phyloP scores from a whole-genome alignment of 2,113 vertebrate genomes.

The Marcusenius ussheri region DNA sequence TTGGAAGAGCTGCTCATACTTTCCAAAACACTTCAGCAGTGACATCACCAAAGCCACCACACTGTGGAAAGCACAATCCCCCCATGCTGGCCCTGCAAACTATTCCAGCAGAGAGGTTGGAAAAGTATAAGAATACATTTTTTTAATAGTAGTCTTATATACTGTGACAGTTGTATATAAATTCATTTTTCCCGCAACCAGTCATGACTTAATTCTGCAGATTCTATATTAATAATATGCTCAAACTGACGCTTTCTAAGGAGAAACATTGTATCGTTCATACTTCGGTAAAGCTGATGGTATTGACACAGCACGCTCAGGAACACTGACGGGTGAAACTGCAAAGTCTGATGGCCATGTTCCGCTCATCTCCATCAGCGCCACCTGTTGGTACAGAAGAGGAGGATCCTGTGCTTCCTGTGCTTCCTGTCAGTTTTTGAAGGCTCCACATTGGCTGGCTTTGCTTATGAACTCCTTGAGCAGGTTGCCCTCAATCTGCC shows the following conservation, averaged over 20 bases:
- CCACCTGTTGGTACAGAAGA: background rate
- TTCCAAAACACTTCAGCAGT: too few relatives aligned
- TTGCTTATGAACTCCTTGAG: slow-evolving; percentile 95
- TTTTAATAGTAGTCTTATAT: background rate
- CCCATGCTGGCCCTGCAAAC: background rate
- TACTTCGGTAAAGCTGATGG: background rate
- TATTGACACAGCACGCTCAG: background rate
- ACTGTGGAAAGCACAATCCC: too few relatives aligned
- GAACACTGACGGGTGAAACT: background rate
- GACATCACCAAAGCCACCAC: too few relatives aligned
- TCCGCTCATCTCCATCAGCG: background rate
- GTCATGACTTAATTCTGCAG: background rate
- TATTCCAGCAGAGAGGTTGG: background rate
- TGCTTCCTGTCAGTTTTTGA: slow-evolving; percentile 80
- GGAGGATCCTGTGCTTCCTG: background rate
- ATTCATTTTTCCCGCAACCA: background rate
- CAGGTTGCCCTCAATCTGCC: slow-evolving; percentile 88
- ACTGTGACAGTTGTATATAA: background rate
- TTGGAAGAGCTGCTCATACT: background rate
- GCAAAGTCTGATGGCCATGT: background rate
- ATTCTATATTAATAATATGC: background rate
- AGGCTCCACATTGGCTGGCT: slow-evolving; percentile 92
- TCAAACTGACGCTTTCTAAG: background rate
- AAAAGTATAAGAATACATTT: background rate
- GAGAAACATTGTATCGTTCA: background rate